Conservation (phyloP, 2,113 vertebrate genomes). For the Gallinago paraguaiae region DNA sequence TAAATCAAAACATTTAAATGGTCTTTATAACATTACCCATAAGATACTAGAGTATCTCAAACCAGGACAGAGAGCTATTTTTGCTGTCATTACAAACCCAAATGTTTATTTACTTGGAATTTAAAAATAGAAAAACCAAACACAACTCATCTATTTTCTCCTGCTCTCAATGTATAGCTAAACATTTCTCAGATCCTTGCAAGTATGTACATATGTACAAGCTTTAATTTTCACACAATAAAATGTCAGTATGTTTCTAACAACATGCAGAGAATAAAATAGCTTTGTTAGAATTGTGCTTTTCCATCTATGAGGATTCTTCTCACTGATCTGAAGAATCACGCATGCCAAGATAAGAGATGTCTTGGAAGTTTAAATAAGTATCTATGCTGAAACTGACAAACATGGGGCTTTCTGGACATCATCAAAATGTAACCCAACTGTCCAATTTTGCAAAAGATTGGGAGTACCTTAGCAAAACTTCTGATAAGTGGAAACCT, state of each 20-base stretch:
- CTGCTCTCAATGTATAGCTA: not conserved
- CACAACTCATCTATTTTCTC: not conserved
- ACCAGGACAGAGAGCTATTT: not conserved
- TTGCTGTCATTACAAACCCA: not conserved
- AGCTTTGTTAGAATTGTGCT: not conserved
- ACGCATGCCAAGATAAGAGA: not conserved
- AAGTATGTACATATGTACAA: not conserved
- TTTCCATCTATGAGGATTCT: not conserved
- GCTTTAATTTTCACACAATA: not conserved
- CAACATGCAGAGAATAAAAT: not conserved
- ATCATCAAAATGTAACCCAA: not conserved
- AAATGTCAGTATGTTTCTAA: not conserved
- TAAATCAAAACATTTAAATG: not conserved
- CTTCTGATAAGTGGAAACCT: not conserved
- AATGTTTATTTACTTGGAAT: not conserved
- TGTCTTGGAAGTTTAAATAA: not conserved
- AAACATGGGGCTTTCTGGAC: not conserved
- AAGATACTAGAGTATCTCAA: not conserved
- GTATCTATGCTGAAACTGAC: not conserved
- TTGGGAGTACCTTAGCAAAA: not conserved
- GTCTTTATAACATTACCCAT: not conserved
- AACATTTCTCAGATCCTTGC: not conserved
- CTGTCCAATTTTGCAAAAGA: not conserved
- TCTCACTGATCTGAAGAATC: not conserved
- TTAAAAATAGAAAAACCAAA: not conserved